Evolutionary conservation across 2,888 invertebrate species (phyloP).

Genomic region (Synanthedon formicaeformis): DNA sequence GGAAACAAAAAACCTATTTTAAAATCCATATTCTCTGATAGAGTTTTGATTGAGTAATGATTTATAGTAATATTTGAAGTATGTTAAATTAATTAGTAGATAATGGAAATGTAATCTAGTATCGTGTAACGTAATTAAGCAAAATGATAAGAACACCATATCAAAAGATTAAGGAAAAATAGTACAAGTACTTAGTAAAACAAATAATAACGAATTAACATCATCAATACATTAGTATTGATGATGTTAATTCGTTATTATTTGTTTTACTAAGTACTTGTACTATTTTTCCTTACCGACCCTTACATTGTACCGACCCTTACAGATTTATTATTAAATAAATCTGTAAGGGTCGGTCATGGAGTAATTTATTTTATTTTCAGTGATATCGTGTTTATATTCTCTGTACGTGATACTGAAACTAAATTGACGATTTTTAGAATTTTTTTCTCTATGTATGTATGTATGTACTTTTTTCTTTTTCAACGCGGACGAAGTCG

Average conservation of each 20-base stretch:
- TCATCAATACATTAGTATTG: too few species aligned
- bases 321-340: too few species aligned
- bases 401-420: too few species aligned
- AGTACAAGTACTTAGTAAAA: not conserved
- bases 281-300: not conserved
- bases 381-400: too few species aligned
- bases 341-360: too few species aligned
- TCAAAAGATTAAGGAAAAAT: not conserved
- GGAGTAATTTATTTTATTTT: too few species aligned
- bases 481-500: too few species aligned
- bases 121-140: not conserved
- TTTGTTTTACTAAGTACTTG: not conserved
- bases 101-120: not conserved
- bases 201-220: not conserved
- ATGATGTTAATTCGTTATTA: not conserved
- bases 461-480: too few species aligned
- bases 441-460: too few species aligned
- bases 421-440: too few species aligned
- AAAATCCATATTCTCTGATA: constrained; percentile 18
- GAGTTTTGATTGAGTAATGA: not conserved
- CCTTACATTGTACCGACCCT: too few species aligned
- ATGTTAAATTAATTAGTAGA: not conserved
- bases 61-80: not conserved
- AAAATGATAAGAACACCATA: not conserved
- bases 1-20: constrained; percentile 20